phyloP scores from a whole-genome alignment of 2,888 invertebrate species.

The Aphodius sticticus region DNA sequence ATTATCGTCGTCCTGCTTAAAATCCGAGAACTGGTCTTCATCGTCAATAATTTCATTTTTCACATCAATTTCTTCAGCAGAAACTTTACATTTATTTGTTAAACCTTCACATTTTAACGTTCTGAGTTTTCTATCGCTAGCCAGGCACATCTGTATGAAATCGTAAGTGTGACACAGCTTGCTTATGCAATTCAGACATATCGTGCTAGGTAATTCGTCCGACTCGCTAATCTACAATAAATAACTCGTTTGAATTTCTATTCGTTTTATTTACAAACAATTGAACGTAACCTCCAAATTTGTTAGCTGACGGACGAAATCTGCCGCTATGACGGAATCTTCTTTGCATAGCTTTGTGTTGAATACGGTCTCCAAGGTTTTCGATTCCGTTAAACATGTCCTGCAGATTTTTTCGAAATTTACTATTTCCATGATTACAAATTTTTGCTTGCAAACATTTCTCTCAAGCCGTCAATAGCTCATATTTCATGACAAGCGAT shows the following conservation, averaged over 20 bases:
- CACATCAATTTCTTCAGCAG: background rate
- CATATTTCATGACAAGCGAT: background rate
- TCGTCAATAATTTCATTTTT: slow-evolving; percentile 26
- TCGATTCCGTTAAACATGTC: slow-evolving; percentile 41
- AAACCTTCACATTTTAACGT: background rate
- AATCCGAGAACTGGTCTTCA: background rate
- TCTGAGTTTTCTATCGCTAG: slow-evolving; percentile 35
- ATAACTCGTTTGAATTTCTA: slow-evolving; percentile 19
- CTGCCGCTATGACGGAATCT: slow-evolving; percentile 37
- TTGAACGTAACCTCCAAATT: slow-evolving; percentile 24
- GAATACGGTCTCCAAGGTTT: slow-evolving; percentile 40
- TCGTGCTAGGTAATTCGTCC: slow-evolving; percentile 45
- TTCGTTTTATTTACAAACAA: slow-evolving; percentile 6
- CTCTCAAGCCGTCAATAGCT: background rate
- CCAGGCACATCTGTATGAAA: slow-evolving; percentile 41
- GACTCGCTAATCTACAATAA: slow-evolving; percentile 42
- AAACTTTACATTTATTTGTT: slow-evolving; percentile 5
- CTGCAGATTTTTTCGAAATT: slow-evolving; percentile 39
- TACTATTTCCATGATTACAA: slow-evolving; percentile 11
- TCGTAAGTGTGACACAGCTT: slow-evolving; percentile 40
- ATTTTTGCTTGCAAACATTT: background rate
- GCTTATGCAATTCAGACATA: slow-evolving; percentile 45
- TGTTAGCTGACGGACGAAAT: slow-evolving; percentile 43
- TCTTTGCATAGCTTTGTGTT: slow-evolving; percentile 38
- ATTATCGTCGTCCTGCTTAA: background rate